Base-by-base conservation (phyloP, 2,113 vertebrate species). In the Mesembrinibis cayennensis region DNA sequence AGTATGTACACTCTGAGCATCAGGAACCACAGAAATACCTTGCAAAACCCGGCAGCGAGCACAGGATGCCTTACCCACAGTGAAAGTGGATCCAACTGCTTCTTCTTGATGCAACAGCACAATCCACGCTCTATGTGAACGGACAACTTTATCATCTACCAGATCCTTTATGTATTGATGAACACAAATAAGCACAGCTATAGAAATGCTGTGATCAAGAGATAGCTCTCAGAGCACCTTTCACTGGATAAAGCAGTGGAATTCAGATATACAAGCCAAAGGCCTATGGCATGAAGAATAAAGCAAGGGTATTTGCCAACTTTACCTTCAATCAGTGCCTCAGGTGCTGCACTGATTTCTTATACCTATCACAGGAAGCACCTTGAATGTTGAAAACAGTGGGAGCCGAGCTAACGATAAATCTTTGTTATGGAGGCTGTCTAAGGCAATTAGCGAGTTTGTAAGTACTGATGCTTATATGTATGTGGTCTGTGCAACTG, bases 51-150 rank as follows among this genome's bases (percentile, higher is more conserved):
- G 45, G 17, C 40, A 80, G 40, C 3, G 6, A 90, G 47, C 40
- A 79, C 0, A 1, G 53, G 21, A n/a, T 26, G 15, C 30, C 34
- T 73, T 23, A 1, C 10, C 10, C 42, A 42, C 50, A n/a, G 14
- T 3, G 13, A 44, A 86, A 58, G 34, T 1, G 1, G 36, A 15
- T 45, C 90, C 53, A 73, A 5, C 52, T 55, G 20, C 65, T 59
- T 34, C 25, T 55, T n/a, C 65, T 17, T 36, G n/a, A 63, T 65
- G 53, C 40, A 80, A n/a, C 15, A 61, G 49, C 53, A 88, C 26
- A 62, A 30, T 36, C 30, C 50, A 56, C 16, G 5, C 13, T 22
- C 30, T 10, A 2, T 7, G 16, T 27, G 5, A 86, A 52, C 32
- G 4, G 47, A 21, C 7, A 56, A 1, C 45, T 65, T 69, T 38